Evolutionary conservation across 64 coral and sea anemone genomes (phyloP), one percentile per base, ranked within the genome.

Genomic region (Trachythela sp.): DNA sequence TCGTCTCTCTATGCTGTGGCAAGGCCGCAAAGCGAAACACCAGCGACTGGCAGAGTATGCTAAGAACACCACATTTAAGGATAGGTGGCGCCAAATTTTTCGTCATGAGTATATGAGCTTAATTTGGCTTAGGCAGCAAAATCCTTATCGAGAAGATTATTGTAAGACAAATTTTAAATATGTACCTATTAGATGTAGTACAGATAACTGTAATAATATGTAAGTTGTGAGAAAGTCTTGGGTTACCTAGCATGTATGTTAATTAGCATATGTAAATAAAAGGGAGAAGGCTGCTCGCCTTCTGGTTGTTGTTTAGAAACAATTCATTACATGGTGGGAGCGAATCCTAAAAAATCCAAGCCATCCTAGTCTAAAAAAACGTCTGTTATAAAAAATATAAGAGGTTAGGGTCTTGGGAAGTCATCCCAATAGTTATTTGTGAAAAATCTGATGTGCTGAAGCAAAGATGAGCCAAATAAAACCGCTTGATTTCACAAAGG

Each of bases 21-120:
- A n/a, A n/a, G 59, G 59, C 15, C 83, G 51, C 40, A 80, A 91
- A 70, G 84, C 83, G 20, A 91, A 91, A 31, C 89, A 91, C 59
- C 33, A 59, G 29, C 27, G 15, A 87, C 33, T 87, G 31, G 38
- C 30, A 22, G 30, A 87, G 43, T 67, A 87, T 38, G 59, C 59
- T 36, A 59, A 26, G 36, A 87, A 67, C 30, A 22, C 86, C 52
- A 87, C 86, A 7, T 68, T n/a, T 22, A 68, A 68, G 30, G 30
- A 68, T n/a, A 68, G 59, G 18, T 68, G 59, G 59, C 18, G 30
- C 20, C 59, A 68, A 31, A 68, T 68, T 68, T 68, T 68, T 68
- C 59, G 59, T 6, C 59, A 68, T 68, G 59, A 68, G 30, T 68
- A n/a, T 31, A 68, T 68, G 59, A 68, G 6, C 20, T 68, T 68